These are phyloP conservation scores for Myodes glareolus DNA, from an alignment of 2,113 vertebrate species.

Conservation along the genomic window DNA sequence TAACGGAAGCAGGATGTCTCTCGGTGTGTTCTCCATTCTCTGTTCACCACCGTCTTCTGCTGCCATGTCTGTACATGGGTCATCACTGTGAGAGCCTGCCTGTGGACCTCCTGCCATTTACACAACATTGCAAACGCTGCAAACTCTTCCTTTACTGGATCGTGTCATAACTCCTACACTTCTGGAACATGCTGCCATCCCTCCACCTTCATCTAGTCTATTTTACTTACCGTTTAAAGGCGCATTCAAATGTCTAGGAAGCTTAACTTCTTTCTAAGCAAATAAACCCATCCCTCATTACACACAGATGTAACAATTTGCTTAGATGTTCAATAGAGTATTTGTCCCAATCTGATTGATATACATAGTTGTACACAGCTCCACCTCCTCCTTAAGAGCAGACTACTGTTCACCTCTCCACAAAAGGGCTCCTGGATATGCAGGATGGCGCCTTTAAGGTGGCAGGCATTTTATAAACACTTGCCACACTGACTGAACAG, in stretches of 20 bases:
- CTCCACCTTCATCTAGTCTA: not conserved
- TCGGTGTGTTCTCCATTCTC: not conserved
- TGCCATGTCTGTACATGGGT: not conserved
- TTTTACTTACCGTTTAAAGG: not conserved
- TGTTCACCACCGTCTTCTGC: not conserved
- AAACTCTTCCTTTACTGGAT: not conserved
- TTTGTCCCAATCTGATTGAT: not conserved
- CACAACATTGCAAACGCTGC: not conserved
- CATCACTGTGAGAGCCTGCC: too few species aligned
- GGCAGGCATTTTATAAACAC: not conserved
- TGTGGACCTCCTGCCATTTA: not conserved
- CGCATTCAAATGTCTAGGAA: conserved; percentile 33
- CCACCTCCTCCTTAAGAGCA: not conserved
- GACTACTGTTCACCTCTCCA: not conserved
- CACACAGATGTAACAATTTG: not conserved
- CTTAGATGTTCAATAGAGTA: not conserved
- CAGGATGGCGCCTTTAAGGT: not conserved
- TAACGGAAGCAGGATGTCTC: not conserved
- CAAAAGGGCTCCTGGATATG: not conserved
- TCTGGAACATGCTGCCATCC: not conserved
- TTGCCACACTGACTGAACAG: not conserved
- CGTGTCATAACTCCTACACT: not conserved
- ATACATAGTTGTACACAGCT: not conserved
- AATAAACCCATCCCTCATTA: not conserved
- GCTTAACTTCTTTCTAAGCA: not conserved